Base-by-base conservation (phyloP, 1,140 invertebrate genomes). In the Zaprionus inermis region DNA sequence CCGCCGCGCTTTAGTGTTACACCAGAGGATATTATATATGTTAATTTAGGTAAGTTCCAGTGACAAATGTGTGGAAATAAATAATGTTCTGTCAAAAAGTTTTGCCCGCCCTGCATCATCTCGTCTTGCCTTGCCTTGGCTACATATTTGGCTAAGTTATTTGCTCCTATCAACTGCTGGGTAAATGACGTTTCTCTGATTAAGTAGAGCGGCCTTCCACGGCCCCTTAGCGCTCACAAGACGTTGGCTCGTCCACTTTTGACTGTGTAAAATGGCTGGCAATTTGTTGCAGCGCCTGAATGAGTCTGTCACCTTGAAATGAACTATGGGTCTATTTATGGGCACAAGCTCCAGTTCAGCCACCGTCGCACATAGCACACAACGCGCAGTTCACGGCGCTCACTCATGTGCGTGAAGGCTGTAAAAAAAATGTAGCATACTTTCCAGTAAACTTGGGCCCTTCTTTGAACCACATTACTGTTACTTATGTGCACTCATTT, bases 1-100 rank as follows among this genome's bases (percentile, higher is more conserved):
- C 97, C 98, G 89, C 98, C 98, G 76, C 95, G 96, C 91, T 98
- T 99, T 94, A 96, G 96, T 92, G 96, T 97, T 92, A 98, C 96
- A 90, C 97, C 97, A 75, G 97, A 98, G 93, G 97, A 98, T 92
- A 96, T 98, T 92, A 97, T 98, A 91, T 98, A 98, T 94, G 98
- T 99, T 85, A 97, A 98, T 94, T 95, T 98, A 93, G 94, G 94
- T 94, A 81, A 93, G 92, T 92, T 24, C 20, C 20, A 36, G 55
- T 38, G 24, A 63, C 41, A 70, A 74, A 74, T 63, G 28, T 16
- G 28, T 32, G 28, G 16, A 14, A 60, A 86, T 82, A 79, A 72
- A 81, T 79, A 64, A 72, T 16, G 5, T 5, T 6, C 54, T 72
- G 61, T 72, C 63, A 52, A 72, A 52, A 72, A 66, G 59, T 49